Conservation (phyloP, 2,113 vertebrate species). For the Mionectes macconnelli region DNA sequence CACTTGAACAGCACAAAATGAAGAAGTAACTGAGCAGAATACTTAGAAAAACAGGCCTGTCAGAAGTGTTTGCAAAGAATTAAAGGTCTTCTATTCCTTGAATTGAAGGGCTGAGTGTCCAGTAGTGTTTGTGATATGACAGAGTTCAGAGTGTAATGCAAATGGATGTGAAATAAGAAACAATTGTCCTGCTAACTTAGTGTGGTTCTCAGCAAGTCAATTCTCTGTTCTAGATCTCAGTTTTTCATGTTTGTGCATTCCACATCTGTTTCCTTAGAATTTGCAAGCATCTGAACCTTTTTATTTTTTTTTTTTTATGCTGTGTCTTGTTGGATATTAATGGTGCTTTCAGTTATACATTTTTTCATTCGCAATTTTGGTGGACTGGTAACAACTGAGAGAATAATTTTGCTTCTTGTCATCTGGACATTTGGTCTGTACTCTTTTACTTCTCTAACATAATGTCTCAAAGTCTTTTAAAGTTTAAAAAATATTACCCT, state of each 20-base stretch:
- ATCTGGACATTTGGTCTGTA: background rate
- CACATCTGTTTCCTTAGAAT: background rate
- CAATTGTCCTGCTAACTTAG: background rate
- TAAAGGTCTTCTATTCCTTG: background rate
- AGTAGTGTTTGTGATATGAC: rapidly evolving
- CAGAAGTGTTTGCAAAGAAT: background rate
- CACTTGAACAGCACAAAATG: background rate
- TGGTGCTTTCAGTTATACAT: background rate
- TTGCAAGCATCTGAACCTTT: background rate
- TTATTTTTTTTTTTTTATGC: background rate
- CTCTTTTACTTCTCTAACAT: background rate
- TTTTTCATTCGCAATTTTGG: background rate
- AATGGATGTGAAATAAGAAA: background rate
- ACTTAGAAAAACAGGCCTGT: background rate
- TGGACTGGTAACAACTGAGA: background rate
- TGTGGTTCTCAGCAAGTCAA: background rate
- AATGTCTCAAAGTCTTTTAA: background rate
- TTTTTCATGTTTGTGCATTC: background rate
- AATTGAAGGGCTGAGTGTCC: background rate
- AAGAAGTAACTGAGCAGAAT: background rate
- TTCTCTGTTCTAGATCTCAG: background rate
- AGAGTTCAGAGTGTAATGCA: background rate
- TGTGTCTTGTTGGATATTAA: background rate
- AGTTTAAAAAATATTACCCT: background rate
- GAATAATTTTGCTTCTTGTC: background rate